Evolutionary conservation across 2,888 invertebrate genomes (phyloP), one percentile per base, ranked within the genome.

Genomic region (Dinocampus coccinellae): DNA sequence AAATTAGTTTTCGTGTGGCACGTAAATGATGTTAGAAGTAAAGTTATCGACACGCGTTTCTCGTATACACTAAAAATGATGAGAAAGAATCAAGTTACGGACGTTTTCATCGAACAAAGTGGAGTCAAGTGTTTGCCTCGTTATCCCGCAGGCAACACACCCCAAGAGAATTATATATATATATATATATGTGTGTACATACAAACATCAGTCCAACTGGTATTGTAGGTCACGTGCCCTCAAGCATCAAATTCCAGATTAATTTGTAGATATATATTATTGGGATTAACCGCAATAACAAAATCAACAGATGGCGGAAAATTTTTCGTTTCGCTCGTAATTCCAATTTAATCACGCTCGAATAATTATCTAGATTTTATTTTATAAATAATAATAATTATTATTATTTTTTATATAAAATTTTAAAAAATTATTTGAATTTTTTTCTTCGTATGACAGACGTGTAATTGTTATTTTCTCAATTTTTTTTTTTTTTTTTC

Each of bases 41-140:
- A n/a, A 57, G 60, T 36, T 60, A 70, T 67, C 61, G 71, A 66
- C 71, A 71, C 71, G 53, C 60, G 71, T 66, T 33, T 29, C 11
- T 57, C 24, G 42, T 39, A 39, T 39, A 39, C 11, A 13, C 2
- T 39, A n/a, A 39, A 39, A 39, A 39, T 39, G 34, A 65, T 24
- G 39, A 39, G 22, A 52, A 26, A 69, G 53, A 60, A 62, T 53
- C 66, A 52, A 67, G 52, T 71, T 66, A 64, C 63, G 39, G 55
- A 62, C 71, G 61, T 71, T 75, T 47, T 75, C 77, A 76, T 77
- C 73, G 74, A 64, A 71, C 76, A 77, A 80, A 82, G 81, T 81
- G 78, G 83, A 82, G 81, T 83, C 83, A 81, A 83, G 82, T 81
- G 84, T 80, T 82, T 78, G 47, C 47, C 76, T 75, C 76, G 79